These are phyloP conservation scores for Petrosia ficiformis DNA, from an alignment of 37 sponge, comb jelly and placozoan species.

Conservation along the genomic window DNA sequence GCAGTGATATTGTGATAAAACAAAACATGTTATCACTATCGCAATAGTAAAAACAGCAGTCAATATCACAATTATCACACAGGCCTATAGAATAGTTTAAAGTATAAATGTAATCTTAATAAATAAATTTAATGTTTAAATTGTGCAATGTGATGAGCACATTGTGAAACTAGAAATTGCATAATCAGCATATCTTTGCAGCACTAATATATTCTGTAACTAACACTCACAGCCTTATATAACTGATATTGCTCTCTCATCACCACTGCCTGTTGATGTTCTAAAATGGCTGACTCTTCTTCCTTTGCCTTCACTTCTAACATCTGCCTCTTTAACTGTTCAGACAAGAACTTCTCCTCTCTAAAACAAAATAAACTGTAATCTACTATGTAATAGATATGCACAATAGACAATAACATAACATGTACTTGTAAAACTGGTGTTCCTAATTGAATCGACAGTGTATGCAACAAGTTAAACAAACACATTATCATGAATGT, in stretches of 20 bases:
- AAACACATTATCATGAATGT: too few species aligned
- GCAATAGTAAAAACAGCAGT: too few species aligned
- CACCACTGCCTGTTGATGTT: conserved; percentile 51
- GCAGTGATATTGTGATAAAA: too few species aligned
- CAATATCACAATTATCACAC: too few species aligned
- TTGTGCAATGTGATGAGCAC: conserved; percentile 1
- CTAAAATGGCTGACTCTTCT: conserved; percentile 72
- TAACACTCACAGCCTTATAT: conserved; percentile 60
- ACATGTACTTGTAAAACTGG: background rate
- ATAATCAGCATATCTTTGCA: background rate
- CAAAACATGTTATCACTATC: too few species aligned
- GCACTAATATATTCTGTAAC: background rate
- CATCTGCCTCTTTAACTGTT: conserved; percentile 60
- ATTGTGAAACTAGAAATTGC: too few species aligned
- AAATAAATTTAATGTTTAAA: too few species aligned
- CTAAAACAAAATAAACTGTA: background rate
- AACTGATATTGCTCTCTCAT: conserved; percentile 67
- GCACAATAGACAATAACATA: background rate
- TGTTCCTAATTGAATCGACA: too few species aligned
- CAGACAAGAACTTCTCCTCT: conserved; percentile 39
- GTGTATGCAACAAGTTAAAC: too few species aligned
- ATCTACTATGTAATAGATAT: background rate
- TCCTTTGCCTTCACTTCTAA: conserved; percentile 68
- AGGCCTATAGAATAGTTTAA: too few species aligned
- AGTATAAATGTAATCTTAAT: too few species aligned